Base-by-base conservation (phyloP, 1,140 invertebrate genomes). In the Holcopasites calliopsidis region DNA sequence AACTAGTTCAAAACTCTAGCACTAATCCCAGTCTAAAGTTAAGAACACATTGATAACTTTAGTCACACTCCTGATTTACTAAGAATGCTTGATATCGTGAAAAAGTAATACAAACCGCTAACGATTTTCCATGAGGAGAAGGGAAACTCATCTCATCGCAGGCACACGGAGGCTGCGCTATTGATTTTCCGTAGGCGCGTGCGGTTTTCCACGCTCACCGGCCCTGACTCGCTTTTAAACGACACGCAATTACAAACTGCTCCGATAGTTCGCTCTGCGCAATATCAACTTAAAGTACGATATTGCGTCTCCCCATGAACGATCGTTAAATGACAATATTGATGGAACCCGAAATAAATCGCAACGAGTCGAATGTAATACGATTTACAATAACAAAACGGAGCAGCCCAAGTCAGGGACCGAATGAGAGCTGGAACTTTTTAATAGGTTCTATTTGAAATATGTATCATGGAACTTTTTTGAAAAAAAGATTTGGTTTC, bases 181-280 rank as follows among this genome's bases (percentile, higher is more conserved):
- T 85, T 84, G 83, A 85, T 84, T 85, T 85, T 82, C 79, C 44
- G 83, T 84, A 84, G 79, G 79, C 79, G 82, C 75, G 79, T 81
- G 78, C 78, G 83, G 82, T 82, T 85, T 82, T 85, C 79, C 66
- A 81, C 74, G 33, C 60, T 70, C 68, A 54, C 57, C 57, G 57
- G 61, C 4, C 49, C 71, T 57, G 66, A 79, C 80, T 79, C 58
- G 40, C 54, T 80, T 80, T 75, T 69, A 69, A 80, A 75, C 58
- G 40, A 38, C 68, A 70, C 55, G 61, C 47, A 60, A 75, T 69
- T 33, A 47, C 54, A 68, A 69, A 69, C 54, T 50, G 44, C 69
- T 38, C 28, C 54, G 42, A 75, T 42, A 31, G 40, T 26, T 55
- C 49, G 16, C 38, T 57, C 42, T 23, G 23, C 11, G 28, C 33